Conservation (phyloP, 2,113 vertebrate species). For the Gulo gulo region DNA sequence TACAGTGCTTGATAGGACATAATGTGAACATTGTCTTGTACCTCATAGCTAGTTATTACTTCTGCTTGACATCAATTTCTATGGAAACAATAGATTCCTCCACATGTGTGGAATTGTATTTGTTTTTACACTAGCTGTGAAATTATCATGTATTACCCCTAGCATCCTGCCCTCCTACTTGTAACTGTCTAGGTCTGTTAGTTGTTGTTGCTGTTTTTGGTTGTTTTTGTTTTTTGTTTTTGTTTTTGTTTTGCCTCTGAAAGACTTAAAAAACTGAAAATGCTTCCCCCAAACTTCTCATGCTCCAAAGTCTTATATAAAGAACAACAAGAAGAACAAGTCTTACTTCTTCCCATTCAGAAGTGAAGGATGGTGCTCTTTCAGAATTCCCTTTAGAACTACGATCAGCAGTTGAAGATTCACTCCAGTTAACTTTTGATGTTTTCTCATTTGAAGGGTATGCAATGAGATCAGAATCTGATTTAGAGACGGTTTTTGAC, state of each 20-base stretch:
- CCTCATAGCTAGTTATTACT: constrained; percentile 70
- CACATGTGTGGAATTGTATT: constrained; percentile 30
- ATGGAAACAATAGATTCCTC: constrained; percentile 69
- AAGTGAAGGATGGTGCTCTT: constrained; percentile 96
- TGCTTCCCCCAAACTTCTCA: background rate
- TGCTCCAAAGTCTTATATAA: background rate
- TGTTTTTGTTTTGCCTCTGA: background rate
- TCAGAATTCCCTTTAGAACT: constrained; percentile 88
- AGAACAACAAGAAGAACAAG: constrained; percentile 46
- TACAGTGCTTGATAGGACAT: constrained; percentile 41
- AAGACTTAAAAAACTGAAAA: constrained; percentile 43
- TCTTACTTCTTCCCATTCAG: constrained; percentile 98
- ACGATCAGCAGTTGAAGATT: constrained; percentile 84
- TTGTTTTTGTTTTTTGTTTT: too few relatives aligned
- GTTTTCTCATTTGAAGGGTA: constrained; percentile 89
- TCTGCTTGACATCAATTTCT: constrained; percentile 71
- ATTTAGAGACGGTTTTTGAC: constrained; percentile 94
- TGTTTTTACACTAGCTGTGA: constrained; percentile 50
- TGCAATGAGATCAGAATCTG: constrained; percentile 94
- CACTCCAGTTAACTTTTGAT: constrained; percentile 88
- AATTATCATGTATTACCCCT: constrained; percentile 31
- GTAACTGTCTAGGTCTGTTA: background rate
- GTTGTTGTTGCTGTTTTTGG: too few relatives aligned
- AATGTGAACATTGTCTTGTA: constrained; percentile 39
- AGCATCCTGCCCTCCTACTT: background rate